Evolutionary conservation across 1,140 invertebrate species (phyloP).

Genomic region (Diorhabda elongata): DNA sequence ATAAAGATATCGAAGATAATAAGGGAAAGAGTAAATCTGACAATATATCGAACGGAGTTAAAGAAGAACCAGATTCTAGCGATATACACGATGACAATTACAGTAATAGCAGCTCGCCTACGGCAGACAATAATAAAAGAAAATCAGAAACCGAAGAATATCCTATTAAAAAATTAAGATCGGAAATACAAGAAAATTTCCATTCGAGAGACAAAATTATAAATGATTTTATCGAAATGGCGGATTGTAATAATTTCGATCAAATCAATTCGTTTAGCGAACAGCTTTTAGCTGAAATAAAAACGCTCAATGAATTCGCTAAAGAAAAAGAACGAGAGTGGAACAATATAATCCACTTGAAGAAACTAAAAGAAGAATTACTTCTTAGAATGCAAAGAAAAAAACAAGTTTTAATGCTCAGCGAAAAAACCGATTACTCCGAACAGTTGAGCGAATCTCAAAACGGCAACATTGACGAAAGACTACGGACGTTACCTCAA

Average conservation of each 20-base stretch:
- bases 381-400: slow-evolving; percentile 63
- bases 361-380: slow-evolving; percentile 78
- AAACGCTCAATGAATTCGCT: slow-evolving; percentile 63
- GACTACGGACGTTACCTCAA: slow-evolving; percentile 14
- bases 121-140: slow-evolving; percentile 27
- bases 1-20: slow-evolving; percentile 14
- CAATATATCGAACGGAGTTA: slow-evolving; percentile 9
- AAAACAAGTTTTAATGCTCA: slow-evolving; percentile 54
- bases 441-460: slow-evolving; percentile 12
- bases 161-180: slow-evolving; percentile 51
- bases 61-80: slow-evolving; percentile 17
- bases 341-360: slow-evolving; percentile 73
- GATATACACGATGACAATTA: slow-evolving; percentile 25
- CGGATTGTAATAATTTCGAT: slow-evolving; percentile 53
- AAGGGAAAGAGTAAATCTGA: slow-evolving; percentile 10
- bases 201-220: slow-evolving; percentile 55
- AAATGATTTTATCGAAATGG: slow-evolving; percentile 56
- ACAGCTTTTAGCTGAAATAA: slow-evolving; percentile 57
- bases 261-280: slow-evolving; percentile 58
- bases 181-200: slow-evolving; percentile 54
- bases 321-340: slow-evolving; percentile 77
- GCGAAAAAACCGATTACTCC: slow-evolving; percentile 28
- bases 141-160: slow-evolving; percentile 37
- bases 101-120: slow-evolving; percentile 23
- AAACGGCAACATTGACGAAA: slow-evolving; percentile 6